phyloP scores from a whole-genome alignment of 2,888 invertebrate genomes.

The Embidobia sp. region DNA sequence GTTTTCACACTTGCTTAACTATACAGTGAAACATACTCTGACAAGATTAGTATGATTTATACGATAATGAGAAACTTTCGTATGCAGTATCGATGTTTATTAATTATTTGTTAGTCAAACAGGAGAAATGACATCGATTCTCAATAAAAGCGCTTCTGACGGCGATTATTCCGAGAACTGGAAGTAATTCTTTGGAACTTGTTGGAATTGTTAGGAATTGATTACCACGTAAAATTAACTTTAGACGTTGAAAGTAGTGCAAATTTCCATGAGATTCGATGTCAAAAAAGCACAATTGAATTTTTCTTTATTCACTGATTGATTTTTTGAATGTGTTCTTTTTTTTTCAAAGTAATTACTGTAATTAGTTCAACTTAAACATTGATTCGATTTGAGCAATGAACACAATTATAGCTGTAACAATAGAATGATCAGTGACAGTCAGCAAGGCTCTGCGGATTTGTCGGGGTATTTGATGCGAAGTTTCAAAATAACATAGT shows the following conservation, averaged over 20 bases:
- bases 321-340: neutral
- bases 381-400: neutral
- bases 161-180: too few relatives aligned
- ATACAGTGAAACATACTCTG: too few relatives aligned
- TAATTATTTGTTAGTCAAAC: too few relatives aligned
- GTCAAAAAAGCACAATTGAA: neutral
- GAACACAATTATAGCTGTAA: slow-evolving; percentile 5
- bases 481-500: slow-evolving; percentile 20
- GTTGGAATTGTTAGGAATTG: slow-evolving; percentile 32
- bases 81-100: too few relatives aligned
- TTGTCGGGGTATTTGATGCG: slow-evolving; percentile 22
- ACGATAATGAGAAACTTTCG: too few relatives aligned
- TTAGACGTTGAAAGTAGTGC: neutral
- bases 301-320: neutral
- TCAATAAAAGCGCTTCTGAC: too few relatives aligned
- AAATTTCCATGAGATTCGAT: neutral
- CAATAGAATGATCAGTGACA: neutral
- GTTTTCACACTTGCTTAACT: too few relatives aligned
- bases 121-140: too few relatives aligned
- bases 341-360: neutral
- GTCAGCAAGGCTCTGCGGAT: slow-evolving; percentile 9
- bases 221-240: neutral
- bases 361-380: neutral
- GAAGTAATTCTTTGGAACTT: too few relatives aligned
- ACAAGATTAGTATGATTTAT: too few relatives aligned